These are phyloP conservation scores for Clavelina lepadiformis DNA, from an alignment of 23 tunicate species.

Conservation along the genomic window DNA sequence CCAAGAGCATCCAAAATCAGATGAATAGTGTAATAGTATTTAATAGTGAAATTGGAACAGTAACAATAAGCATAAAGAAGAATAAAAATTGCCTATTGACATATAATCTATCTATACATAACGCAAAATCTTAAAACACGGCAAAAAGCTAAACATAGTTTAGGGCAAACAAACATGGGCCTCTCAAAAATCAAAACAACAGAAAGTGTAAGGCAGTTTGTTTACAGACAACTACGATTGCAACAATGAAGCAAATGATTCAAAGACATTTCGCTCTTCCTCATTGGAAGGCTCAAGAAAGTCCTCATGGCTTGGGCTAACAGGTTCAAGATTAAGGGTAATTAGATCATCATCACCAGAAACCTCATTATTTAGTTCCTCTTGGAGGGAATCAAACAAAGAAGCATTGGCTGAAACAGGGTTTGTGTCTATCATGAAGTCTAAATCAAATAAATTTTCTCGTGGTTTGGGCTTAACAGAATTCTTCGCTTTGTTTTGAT, in stretches of 20 bases:
- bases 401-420: slow-evolving; percentile 3
- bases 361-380: slow-evolving; percentile 23
- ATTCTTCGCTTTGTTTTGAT: background rate
- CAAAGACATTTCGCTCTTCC: slow-evolving; percentile 86
- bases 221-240: slow-evolving; percentile 10
- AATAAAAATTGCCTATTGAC: background rate
- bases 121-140: too few relatives aligned
- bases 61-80: background rate
- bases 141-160: background rate
- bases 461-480: slow-evolving; percentile 13
- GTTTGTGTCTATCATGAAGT: slow-evolving; percentile 17
- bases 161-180: background rate
- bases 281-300: slow-evolving; percentile 57
- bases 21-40: background rate
- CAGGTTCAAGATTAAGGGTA: slow-evolving; percentile 77
- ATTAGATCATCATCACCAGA: slow-evolving; percentile 68
- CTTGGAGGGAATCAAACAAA: slow-evolving; percentile 33
- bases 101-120: too few relatives aligned
- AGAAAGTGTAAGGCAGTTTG: background rate
- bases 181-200: background rate
- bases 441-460: slow-evolving; percentile 42
- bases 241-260: slow-evolving; percentile 77
- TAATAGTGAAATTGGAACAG: background rate
- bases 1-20: slow-evolving; percentile 2
- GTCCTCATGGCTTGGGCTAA: slow-evolving; percentile 25